Base-by-base conservation (phyloP, 1,140 invertebrate species). In the Agraylea sexmaculata region DNA sequence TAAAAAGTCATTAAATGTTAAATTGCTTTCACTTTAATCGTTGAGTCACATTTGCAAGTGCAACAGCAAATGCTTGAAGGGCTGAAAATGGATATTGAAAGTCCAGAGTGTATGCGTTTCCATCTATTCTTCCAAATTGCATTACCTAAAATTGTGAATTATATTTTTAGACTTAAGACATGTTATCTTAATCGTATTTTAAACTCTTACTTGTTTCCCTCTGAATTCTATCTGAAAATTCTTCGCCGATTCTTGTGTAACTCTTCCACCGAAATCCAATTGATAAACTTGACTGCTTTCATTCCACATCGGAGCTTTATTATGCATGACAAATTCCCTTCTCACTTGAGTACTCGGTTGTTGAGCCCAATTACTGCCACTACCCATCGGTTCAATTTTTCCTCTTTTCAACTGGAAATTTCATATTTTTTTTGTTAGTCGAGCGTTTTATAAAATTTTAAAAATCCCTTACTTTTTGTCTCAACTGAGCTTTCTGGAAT, bases 221-320 rank as follows among this genome's bases (percentile, higher is more conserved):
- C 88, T 77, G 57, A 93, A 94, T 66, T 99, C 94, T 37, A 99
- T 96, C 68, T 99, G 95, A 60, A 99, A 99, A 68, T 99, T 99
- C 64, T 99, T 99, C 1, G 95, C 95, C 3, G 93, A 97, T 61
- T 99, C 95, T 59, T 98, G 94, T 1, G 94, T 99, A 16, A 99
- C 95, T 51, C 95, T 70, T 10, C 94, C 95, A n/a, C 94, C 94
- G 70, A 98, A 99, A 66, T 99, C 95, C 12, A 99, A 69, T 57
- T 99, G 95, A 67, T 99, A 99, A 4, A 99, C 95, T 64, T 99
- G 94, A 57, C 87, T 94, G 57, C 88, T 87, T 63, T 98, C 95
- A 64, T 99, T 99, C 95, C 95, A 99, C 76, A 99, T 87, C 3
- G 95, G 95, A 23, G 93, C 92, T 64, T 98, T 98, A 62, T 99